Conservation (phyloP, 2,113 vertebrate species). For the Vicugna pacos region DNA sequence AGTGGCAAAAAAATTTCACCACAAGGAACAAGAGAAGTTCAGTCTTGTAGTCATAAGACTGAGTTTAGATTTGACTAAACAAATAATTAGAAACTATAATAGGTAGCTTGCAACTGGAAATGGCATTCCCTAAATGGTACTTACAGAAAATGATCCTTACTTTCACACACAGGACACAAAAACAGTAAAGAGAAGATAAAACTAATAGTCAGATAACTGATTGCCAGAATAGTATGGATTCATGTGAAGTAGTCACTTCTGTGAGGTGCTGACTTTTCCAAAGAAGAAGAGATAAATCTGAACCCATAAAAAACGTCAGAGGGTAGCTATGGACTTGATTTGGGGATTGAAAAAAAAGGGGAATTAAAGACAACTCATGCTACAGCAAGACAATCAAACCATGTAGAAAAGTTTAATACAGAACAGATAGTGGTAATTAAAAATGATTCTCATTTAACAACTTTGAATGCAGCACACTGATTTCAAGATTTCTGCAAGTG, state of each 20-base stretch:
- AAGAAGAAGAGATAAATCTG: neutral
- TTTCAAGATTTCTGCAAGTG: slow-evolving; percentile 68
- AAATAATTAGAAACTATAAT: neutral
- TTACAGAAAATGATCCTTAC: neutral
- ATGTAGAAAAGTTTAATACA: slow-evolving; percentile 52
- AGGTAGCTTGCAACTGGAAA: neutral
- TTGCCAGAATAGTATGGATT: neutral
- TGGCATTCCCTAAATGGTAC: neutral
- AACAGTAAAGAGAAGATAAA: neutral
- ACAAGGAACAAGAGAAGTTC: neutral
- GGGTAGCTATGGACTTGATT: neutral
- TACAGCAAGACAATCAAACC: slow-evolving; percentile 57
- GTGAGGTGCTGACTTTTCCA: neutral
- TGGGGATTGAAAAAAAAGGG: neutral
- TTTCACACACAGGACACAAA: neutral
- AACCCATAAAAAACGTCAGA: neutral
- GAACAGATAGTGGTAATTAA: slow-evolving; percentile 59
- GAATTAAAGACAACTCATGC: neutral
- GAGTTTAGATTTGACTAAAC: neutral
- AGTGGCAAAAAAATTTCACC: neutral
- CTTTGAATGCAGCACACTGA: slow-evolving; percentile 56
- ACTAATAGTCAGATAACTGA: neutral
- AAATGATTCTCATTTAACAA: slow-evolving; percentile 68
- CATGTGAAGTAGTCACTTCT: neutral
- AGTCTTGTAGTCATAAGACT: neutral